phyloP scores from a whole-genome alignment of 2,888 invertebrate genomes.

The Blera fallax region DNA sequence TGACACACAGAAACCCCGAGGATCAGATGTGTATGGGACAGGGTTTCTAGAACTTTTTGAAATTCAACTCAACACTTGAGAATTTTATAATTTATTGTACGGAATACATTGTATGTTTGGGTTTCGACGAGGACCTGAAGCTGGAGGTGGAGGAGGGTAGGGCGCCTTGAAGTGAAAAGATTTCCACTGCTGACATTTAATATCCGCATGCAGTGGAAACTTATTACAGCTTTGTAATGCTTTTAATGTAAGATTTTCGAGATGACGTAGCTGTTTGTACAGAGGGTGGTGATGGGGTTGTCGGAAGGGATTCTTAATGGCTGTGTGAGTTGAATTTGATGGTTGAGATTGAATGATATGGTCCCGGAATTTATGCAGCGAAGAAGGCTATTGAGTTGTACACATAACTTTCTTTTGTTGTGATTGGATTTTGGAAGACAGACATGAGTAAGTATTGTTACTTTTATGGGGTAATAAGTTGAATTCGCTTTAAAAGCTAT shows the following conservation, averaged over 20 bases:
- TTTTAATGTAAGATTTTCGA: constrained; percentile 45
- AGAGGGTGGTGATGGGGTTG: not conserved
- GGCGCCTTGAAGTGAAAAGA: constrained; percentile 10
- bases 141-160: not conserved
- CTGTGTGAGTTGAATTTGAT: constrained; percentile 42
- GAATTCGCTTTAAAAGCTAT: too few species aligned
- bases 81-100: constrained; percentile 57
- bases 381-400: not conserved
- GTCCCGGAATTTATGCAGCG: not conserved
- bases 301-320: constrained; percentile 19
- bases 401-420: not conserved
- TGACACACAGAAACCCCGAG: constrained; percentile 3
- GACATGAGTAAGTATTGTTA: not conserved
- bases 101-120: not conserved
- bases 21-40: not conserved
- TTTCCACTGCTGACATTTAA: constrained; percentile 63
- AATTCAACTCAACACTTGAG: constrained; percentile 64
- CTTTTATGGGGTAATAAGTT: too few species aligned
- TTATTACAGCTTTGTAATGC: constrained; percentile 61
- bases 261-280: constrained; percentile 30
- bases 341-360: constrained; percentile 5
- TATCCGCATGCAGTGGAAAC: constrained; percentile 67
- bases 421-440: constrained; percentile 4
- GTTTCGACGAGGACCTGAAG: too few species aligned
- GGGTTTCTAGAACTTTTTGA: constrained; percentile 46